These are phyloP conservation scores for Trachemys scripta DNA, from an alignment of 2,113 vertebrate species.

Conservation along the genomic window DNA sequence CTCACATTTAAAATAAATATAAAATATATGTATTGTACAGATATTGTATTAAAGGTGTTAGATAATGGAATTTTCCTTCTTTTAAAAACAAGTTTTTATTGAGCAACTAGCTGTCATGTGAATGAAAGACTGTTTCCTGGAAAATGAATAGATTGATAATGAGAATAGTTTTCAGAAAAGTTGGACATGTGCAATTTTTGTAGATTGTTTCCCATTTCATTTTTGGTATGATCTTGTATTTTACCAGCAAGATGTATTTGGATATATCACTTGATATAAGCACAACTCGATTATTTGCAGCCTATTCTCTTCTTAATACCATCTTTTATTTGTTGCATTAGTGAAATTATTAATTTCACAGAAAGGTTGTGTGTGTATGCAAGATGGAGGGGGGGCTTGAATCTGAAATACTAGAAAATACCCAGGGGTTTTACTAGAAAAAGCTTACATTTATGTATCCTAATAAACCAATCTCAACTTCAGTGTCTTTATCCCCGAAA, in stretches of 20 bases:
- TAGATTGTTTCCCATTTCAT: not conserved
- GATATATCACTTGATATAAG: not conserved
- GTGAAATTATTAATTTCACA: not conserved
- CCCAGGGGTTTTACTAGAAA: not conserved
- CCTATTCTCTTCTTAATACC: not conserved
- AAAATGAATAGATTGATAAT: not conserved
- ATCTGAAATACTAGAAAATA: not conserved
- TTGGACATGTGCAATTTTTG: not conserved
- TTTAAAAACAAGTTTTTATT: not conserved
- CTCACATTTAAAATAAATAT: not conserved
- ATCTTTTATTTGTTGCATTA: not conserved
- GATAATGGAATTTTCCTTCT: not conserved
- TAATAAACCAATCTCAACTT: not conserved
- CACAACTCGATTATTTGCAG: not conserved
- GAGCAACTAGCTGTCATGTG: not conserved
- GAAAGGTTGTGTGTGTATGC: not conserved
- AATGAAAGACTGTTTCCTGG: not conserved
- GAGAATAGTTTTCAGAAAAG: not conserved
- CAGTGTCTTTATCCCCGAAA: slow-evolving; percentile 1
- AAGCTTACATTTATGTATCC: not conserved
- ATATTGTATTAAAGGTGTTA: not conserved
- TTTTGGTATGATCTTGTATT: not conserved
- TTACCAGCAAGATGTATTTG: not conserved
- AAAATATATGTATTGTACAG: not conserved
- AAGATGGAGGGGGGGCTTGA: not conserved